A percentile compares a stretch with the other conserved stretches of the same genome.
Evolutionary conservation across 2,113 vertebrate genomes (phyloP).

Genomic region (Anser brachyrhynchus): DNA sequence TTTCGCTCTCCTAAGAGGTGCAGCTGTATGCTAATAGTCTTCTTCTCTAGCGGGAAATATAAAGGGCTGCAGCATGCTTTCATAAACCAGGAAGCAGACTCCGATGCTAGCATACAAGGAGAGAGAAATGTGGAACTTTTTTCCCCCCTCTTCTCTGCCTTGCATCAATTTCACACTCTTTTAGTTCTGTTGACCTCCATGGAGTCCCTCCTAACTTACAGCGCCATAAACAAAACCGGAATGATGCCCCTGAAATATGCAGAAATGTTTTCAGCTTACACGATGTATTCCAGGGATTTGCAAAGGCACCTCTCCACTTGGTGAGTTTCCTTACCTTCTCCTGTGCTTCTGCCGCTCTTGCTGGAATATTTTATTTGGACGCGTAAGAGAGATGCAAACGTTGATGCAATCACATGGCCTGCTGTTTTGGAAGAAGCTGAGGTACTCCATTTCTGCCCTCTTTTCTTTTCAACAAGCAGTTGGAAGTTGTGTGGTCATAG

Average conservation of each 20-base stretch:
- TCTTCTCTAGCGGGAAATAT: not conserved
- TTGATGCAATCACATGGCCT: not conserved
- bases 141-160: not conserved
- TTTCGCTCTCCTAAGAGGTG: not conserved
- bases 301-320: not conserved
- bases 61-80: constrained; percentile 19
- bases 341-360: not conserved
- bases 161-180: constrained; percentile 37
- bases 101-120: not conserved
- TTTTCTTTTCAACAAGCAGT: not conserved
- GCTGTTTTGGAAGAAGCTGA: not conserved
- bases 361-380: not conserved
- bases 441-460: not conserved
- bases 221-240: not conserved
- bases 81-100: constrained; percentile 6
- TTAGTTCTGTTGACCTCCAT: not conserved
- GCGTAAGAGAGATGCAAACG: not conserved
- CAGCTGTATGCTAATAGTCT: constrained; percentile 68
- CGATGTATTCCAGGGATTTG: not conserved
- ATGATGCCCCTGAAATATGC: not conserved
- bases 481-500: not conserved
- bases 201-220: constrained; percentile 32
- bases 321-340: not conserved
- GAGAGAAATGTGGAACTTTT: not conserved
- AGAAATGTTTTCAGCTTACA: not conserved